Evolutionary conservation across 2,113 vertebrate genomes (phyloP).

Genomic region (Otis tarda): DNA sequence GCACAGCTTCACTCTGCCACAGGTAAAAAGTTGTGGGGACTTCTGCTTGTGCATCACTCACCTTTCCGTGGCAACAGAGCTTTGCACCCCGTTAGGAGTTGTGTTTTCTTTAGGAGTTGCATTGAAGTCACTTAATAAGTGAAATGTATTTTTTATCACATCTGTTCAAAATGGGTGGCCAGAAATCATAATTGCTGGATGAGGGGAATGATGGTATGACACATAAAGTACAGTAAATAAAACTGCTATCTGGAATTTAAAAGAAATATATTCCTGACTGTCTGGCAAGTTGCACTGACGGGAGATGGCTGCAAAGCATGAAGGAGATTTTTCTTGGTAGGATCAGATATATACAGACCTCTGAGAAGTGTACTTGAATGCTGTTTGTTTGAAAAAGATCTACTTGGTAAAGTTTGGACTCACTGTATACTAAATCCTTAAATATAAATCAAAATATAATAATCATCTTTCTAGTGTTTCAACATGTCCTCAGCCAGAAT

Average conservation of each 20-base stretch:
- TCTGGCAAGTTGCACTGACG: neutral
- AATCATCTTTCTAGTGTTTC: neutral
- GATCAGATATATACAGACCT: neutral
- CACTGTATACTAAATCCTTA: neutral
- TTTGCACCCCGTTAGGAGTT: neutral
- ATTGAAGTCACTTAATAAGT: neutral
- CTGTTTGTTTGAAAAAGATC: neutral
- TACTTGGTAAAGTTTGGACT: neutral
- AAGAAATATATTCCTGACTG: neutral
- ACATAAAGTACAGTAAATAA: neutral
- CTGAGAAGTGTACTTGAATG: neutral
- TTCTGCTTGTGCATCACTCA: neutral
- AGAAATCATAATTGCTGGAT: neutral
- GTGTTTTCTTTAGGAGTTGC: neutral
- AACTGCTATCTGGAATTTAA: neutral
- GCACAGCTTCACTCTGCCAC: neutral
- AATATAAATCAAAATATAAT: neutral
- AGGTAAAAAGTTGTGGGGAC: neutral
- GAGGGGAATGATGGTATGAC: neutral
- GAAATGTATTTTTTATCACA: neutral
- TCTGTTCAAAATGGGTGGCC: neutral
- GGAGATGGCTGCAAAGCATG: neutral
- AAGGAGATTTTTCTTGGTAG: neutral
- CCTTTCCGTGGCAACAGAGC: neutral
- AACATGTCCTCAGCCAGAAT: neutral